Base-by-base conservation (phyloP, 1,140 invertebrate species). In the Lineus longissimus region DNA sequence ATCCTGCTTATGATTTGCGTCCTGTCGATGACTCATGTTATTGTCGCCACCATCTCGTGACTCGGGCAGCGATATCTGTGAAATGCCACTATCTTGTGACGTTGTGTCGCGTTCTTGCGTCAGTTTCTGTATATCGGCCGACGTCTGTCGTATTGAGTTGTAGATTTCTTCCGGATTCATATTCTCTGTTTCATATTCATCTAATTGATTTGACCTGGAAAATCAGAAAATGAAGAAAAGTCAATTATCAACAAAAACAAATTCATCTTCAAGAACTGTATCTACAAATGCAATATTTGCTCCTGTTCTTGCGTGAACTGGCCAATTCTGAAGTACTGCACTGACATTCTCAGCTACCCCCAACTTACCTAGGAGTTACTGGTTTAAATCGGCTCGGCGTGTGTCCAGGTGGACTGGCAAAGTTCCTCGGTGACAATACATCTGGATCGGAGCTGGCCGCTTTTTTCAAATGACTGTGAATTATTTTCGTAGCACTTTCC, bases 61-160 rank as follows among this genome's bases (percentile, higher is more conserved):
- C 81, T 85, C 81, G 74, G 79, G 65, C 25, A 76, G 80, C 1
- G 87, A 89, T 91, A 90, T 76, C 91, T 94, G 79, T n/a, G 33
- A 36, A 66, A 93, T 95, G 40, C 92, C 92, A 51, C 90, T 92
- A 75, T 94, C 92, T 80, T 93, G 91, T 40, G 91, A 93, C 11
- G 90, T 90, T 55, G 90, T 91, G 61, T 92, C 89, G 73, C 88
- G 85, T 72, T 89, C 88, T 71, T 78, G 82, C 70, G 75, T 75
- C 70, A 92, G 92, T 81, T 90, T 93, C 73, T 93, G 91, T 78
- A 97, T 97, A 84, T 97, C 94, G 22, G 91, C 92, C 1, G 94
- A 93, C 43, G 94, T 96, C 75, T 90, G 89, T 62, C 91, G 86
- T 59, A 97, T 87, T 62, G 91, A 93, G 76, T 89, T 83, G 68